A percentile compares a stretch with the other conserved stretches of the same genome.
Evolutionary conservation across 2,888 invertebrate genomes (phyloP).

Genomic region (Carcina quercana): DNA sequence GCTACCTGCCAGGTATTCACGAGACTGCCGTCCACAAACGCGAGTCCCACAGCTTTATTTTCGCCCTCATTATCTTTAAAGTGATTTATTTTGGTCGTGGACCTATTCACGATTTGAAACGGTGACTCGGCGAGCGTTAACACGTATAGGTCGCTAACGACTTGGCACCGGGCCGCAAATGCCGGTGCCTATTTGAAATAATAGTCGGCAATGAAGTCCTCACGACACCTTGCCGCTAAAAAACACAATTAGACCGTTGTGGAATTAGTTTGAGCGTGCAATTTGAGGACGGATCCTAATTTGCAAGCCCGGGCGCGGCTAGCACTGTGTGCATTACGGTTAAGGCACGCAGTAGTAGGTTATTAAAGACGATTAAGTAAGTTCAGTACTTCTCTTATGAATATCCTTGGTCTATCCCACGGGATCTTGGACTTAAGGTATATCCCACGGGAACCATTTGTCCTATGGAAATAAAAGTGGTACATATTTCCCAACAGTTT

Average conservation of each 20-base stretch:
- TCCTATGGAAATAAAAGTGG: no score
- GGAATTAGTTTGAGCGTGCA: constrained; percentile 43
- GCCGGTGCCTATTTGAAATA: constrained; percentile 41
- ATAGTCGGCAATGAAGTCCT: constrained; percentile 52
- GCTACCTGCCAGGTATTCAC: constrained; percentile 44
- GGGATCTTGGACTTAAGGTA: no score
- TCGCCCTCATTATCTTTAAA: constrained; percentile 68
- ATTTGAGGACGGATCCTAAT: constrained; percentile 44
- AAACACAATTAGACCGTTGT: constrained; percentile 45
- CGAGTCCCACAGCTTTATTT: constrained; percentile 65
- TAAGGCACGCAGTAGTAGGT: no score
- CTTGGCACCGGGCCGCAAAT: constrained; percentile 46
- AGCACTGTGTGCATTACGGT: constrained; percentile 40
- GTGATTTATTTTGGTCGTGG: constrained; percentile 63
- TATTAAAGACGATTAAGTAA: no score
- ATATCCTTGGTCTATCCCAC: no score
- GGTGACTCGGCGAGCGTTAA: constrained; percentile 47
- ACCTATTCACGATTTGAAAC: constrained; percentile 43
- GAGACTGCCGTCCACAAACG: constrained; percentile 50
- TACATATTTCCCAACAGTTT: no score
- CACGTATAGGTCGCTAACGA: constrained; percentile 60
- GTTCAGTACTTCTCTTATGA: no score
- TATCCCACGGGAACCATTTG: no score
- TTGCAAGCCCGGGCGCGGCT: constrained; percentile 26
- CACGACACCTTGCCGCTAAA: constrained; percentile 41